Evolutionary conservation across 2,797 vertebrate species (phyloP), one percentile per base, ranked within the genome.

Genomic region (Acridotheres tristis): DNA sequence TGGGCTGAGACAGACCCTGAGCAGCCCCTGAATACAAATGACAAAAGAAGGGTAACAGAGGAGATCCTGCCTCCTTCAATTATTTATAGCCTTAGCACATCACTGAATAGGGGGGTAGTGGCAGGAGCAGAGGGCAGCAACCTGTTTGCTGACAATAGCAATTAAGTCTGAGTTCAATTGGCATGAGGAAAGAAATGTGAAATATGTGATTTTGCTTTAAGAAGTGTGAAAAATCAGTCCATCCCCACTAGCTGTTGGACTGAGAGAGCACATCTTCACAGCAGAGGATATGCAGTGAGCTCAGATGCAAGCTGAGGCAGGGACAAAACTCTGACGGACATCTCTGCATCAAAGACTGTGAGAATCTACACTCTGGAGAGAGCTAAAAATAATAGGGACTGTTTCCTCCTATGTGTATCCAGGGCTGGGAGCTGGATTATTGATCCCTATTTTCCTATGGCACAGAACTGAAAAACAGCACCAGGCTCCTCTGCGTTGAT

Each of bases 61-160:
- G n/a, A 93, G 36, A 63, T 53, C 45, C 48, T 73, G 48, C 3
- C 40, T 85, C 3, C 40, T 85, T 92, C 38, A 58, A 50, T 93
- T 93, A 93, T 74, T 94, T 93, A 76, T 51, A 63, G 23, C 27
- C 27, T 77, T 48, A 65, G 71, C 30, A 68, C 25, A 47, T 57
- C 50, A 12, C 36, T 47, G 54, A 71, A 55, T n/a, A 55, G 0
- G 2, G 10, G 42, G 17, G 8, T 1, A 3, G 68, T 55, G 54
- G 74, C 63, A 62, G 38, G 83, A 83, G 36, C 16, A 72, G 66
- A 91, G 40, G 29, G n/a, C 71, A 82, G 80, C 74, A 81, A 76
- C 40, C n/a, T 74, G n/a, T 72, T 23, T 36, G 47, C 76, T 87
- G 63, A 86, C 66, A 94, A 91, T 8, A 84, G 72, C 58, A 80